Evolutionary conservation across 2,797 vertebrate genomes (phyloP).

Genomic region (Molossus alvarezi): DNA sequence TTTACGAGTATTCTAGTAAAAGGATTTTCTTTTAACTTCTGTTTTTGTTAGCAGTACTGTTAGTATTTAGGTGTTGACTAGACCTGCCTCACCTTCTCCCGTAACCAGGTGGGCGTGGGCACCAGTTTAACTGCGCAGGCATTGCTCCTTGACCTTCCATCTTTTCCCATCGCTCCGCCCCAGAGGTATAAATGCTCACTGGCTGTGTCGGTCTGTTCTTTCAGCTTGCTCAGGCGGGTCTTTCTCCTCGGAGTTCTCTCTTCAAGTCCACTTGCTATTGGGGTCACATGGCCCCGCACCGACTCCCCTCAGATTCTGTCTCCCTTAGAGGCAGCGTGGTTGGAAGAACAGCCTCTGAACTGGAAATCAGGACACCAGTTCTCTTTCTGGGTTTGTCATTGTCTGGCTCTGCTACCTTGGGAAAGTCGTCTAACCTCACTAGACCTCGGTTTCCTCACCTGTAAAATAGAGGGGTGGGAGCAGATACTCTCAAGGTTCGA

Average conservation of each 20-base stretch:
- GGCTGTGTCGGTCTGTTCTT: not conserved
- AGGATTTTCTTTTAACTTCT: conserved; percentile 83
- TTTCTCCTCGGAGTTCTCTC: not conserved
- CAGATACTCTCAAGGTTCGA: not conserved
- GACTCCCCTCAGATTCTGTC: not conserved
- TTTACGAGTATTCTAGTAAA: conserved; percentile 84
- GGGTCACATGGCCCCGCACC: not conserved
- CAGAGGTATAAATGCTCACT: not conserved
- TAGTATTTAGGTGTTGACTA: conserved; percentile 67
- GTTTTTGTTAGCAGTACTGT: conserved; percentile 70
- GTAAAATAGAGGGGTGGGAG: not conserved
- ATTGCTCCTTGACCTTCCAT: not conserved
- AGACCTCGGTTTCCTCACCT: not conserved
- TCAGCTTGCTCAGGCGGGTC: not conserved
- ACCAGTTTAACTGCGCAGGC: conserved; percentile 6
- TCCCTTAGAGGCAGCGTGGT: not conserved
- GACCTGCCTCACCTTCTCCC: conserved; percentile 13
- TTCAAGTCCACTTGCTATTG: not conserved
- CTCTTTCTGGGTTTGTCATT: not conserved
- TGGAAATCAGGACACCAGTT: conserved; percentile 22
- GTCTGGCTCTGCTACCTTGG: not conserved
- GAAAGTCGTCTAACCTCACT: not conserved
- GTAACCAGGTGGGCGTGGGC: not conserved
- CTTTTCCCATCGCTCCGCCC: not conserved
- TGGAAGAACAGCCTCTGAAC: not conserved